Evolutionary conservation across 2,888 invertebrate species (phyloP), one percentile per base, ranked within the genome.

Genomic region (Erannis defoliaria): DNA sequence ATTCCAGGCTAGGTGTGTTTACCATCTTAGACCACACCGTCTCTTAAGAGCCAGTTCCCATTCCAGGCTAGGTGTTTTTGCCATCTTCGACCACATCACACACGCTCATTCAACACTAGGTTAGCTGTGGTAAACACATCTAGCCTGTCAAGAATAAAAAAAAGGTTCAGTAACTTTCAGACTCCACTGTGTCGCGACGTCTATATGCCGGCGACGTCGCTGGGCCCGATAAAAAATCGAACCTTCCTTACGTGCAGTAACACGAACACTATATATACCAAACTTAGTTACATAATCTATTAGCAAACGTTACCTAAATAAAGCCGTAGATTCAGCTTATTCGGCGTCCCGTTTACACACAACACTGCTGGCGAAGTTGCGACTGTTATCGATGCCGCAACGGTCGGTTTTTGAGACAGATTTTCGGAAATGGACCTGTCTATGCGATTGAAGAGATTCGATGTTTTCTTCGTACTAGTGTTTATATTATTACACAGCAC

Each of bases 251-350:
- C 51, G 31, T 42, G 54, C 54, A 64, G 54, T 49, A 60, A 55
- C 31, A 37, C 46, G 53, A 62, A 50, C 60, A 53, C 51, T 64
- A 62, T 60, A 64, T 60, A 55, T 62, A 66, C 48, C 45, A 61
- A 66, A 67, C 56, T 60, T 43, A 66, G 62, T 80, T 78, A 77
- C 77, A 75, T 77, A 76, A 80, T 69, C 48, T 66, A 71, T 75
- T 73, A 74, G 69, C 73, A 75, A 76, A 74, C 71, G 74, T 66
- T 67, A 69, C 69, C 69, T 45, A 66, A 63, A 65, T 26, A 5
- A 26, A 26, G 4, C 8, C 8, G 26, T 8, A 26, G 42, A 66
- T 55, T 50, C 53, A 57, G 51, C 37, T 26, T 26, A 26, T 26
- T 26, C 26, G 26, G 46, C 35, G 58, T 61, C 29, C 59, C 43